These are phyloP conservation scores for Etia nguti DNA, from an alignment of 2,113 vertebrate species.

Conservation along the genomic window DNA sequence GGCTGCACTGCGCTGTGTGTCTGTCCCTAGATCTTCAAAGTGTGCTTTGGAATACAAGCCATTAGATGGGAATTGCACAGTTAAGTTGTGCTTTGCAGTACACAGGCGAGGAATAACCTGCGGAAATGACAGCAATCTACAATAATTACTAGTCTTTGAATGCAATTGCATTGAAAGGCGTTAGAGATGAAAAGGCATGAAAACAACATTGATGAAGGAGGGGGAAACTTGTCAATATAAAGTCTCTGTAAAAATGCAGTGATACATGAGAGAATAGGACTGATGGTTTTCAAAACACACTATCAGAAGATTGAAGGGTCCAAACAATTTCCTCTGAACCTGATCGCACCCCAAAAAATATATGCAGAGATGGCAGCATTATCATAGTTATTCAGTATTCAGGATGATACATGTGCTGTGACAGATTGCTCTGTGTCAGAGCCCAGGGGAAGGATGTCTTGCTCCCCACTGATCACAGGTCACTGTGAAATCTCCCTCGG, in stretches of 20 bases:
- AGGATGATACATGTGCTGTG: slow-evolving; percentile 13
- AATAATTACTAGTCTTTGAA: slow-evolving; percentile 25
- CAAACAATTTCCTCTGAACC: background rate
- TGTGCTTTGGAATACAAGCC: background rate
- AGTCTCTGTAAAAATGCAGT: background rate
- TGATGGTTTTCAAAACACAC: background rate
- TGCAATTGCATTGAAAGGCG: slow-evolving; percentile 1
- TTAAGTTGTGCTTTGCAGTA: background rate
- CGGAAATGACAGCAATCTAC: slow-evolving; percentile 34
- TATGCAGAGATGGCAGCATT: background rate
- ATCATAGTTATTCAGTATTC: slow-evolving; percentile 7
- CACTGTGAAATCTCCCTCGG: background rate
- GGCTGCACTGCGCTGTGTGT: background rate
- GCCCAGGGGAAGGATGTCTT: background rate
- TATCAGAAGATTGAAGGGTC: background rate
- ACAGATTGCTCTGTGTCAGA: slow-evolving; percentile 32
- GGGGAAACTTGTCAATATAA: background rate
- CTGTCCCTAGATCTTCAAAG: background rate
- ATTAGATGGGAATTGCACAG: background rate
- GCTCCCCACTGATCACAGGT: background rate
- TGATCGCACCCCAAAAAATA: background rate
- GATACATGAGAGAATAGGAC: background rate
- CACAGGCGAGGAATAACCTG: background rate
- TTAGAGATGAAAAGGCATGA: slow-evolving; percentile 10
- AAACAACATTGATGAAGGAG: background rate